Base-by-base conservation (phyloP, 2,888 invertebrate genomes). In the Melanotus villosus region DNA sequence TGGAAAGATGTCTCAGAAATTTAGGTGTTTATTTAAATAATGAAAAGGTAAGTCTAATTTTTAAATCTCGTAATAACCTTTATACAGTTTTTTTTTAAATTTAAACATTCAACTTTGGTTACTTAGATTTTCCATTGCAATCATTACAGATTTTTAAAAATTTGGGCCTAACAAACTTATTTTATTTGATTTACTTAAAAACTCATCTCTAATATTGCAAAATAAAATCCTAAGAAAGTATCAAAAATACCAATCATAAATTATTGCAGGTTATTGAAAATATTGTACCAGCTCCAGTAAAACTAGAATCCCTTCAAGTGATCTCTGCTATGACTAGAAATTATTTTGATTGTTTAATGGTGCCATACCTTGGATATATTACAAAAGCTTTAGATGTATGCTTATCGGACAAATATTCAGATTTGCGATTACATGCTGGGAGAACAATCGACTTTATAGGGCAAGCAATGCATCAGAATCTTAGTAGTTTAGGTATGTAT, bases 221-320 rank as follows among this genome's bases (percentile, higher is more conserved):
- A n/a, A n/a, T n/a, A n/a, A n/a, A n/a, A n/a, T n/a, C n/a, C n/a
- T n/a, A n/a, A n/a, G n/a, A n/a, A n/a, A n/a, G n/a, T n/a, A n/a
- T n/a, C n/a, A n/a, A n/a, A n/a, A n/a, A n/a, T n/a, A n/a, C n/a
- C n/a, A n/a, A n/a, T n/a, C n/a, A n/a, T n/a, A 26, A 26, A 26
- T 26, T 21, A 38, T 36, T 60, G 26, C 32, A 68, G 58, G 36
- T 45, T 30, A 14, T 32, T 23, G 71, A 69, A 45, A 56, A 58
- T 43, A 84, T n/a, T n/a, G n/a, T 87, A n/a, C 84, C 87, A 0
- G 88, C 91, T 12, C 92, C 94, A 14, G 89, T 95, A 50, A 89
- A 93, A 68, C 84, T 94, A 16, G 94, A 95, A 83, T 92, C 94
- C 10, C 86, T 95, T 0, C 93, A 94, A 86, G 89, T 94, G 0